A percentile compares a stretch with the other conserved stretches of the same genome.
Evolutionary conservation across 2,797 vertebrate species (phyloP).

Genomic region (Coreius guichenoti): DNA sequence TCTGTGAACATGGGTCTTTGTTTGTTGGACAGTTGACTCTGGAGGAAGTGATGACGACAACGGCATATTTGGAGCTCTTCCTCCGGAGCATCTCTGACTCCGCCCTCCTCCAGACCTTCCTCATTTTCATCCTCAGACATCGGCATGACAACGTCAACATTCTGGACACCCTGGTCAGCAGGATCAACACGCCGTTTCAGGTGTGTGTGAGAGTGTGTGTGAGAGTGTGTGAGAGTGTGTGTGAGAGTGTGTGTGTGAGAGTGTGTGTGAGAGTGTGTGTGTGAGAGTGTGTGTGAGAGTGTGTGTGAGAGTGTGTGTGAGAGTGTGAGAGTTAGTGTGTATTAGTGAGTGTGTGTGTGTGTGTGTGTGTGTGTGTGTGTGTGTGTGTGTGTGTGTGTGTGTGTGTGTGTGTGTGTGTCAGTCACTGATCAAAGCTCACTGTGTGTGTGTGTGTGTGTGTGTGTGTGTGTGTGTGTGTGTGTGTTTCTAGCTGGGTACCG

Average conservation of each 20-base stretch:
- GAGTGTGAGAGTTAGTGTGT: neutral
- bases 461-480: slow-evolving; percentile 74
- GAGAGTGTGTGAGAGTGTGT: slow-evolving; percentile 71
- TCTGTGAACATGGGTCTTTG: neutral
- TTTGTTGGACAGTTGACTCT: slow-evolving; percentile 83
- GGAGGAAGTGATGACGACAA: slow-evolving; percentile 97
- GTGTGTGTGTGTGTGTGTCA: neutral
- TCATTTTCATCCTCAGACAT: slow-evolving; percentile 92
- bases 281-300: no score
- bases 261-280: neutral
- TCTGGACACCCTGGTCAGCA: slow-evolving; percentile 92
- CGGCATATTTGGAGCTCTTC: slow-evolving; percentile 94
- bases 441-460: no score
- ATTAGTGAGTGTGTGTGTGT: neutral
- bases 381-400: neutral
- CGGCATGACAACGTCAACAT: slow-evolving; percentile 91
- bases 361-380: neutral
- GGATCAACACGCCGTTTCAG: slow-evolving; percentile 96
- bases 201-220: slow-evolving; percentile 69
- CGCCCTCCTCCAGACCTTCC: slow-evolving; percentile 91
- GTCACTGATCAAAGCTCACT: neutral
- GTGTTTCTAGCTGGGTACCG: slow-evolving; percentile 86
- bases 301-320: neutral
- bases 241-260: neutral
- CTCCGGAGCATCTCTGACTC: slow-evolving; percentile 89